These are phyloP conservation scores for Muschampia plurimacula DNA, from an alignment of 2,888 invertebrate genomes.

Conservation along the genomic window DNA sequence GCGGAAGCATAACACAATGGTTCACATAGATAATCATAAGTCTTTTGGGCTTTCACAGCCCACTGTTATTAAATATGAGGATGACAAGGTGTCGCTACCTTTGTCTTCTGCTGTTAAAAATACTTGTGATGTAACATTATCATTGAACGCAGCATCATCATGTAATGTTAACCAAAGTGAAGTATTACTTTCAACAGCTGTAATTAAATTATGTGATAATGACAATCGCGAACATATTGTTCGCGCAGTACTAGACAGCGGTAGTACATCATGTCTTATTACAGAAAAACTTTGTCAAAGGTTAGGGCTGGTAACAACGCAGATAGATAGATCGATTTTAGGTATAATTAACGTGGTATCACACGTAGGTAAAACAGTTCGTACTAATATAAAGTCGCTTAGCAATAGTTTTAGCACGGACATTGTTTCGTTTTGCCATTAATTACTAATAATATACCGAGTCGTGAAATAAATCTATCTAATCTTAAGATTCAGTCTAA, in stretches of 20 bases:
- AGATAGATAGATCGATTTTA: background rate
- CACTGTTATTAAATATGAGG: too few species aligned
- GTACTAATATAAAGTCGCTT: constrained; percentile 6
- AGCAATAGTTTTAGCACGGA: background rate
- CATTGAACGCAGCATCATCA: background rate
- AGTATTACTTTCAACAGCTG: background rate
- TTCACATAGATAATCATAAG: constrained; percentile 2
- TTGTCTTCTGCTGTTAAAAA: too few species aligned
- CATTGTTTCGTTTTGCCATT: constrained; percentile 37
- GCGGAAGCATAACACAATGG: constrained; percentile 11
- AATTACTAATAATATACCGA: constrained; percentile 38
- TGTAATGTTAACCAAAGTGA: too few species aligned
- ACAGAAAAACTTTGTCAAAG: background rate
- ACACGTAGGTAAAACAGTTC: constrained; percentile 13
- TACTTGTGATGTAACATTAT: too few species aligned
- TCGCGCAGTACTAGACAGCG: background rate
- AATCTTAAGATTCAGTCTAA: constrained; percentile 29
- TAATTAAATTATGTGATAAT: background rate
- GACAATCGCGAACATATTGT: background rate
- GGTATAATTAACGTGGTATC: constrained; percentile 13
- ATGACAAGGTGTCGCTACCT: too few species aligned
- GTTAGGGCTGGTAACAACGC: background rate
- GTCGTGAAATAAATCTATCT: constrained; percentile 21
- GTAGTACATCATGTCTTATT: background rate
- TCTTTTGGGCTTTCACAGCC: background rate